phyloP scores from a whole-genome alignment of 92 coral and sea anemone species.

The Zoanthus sociatus region DNA sequence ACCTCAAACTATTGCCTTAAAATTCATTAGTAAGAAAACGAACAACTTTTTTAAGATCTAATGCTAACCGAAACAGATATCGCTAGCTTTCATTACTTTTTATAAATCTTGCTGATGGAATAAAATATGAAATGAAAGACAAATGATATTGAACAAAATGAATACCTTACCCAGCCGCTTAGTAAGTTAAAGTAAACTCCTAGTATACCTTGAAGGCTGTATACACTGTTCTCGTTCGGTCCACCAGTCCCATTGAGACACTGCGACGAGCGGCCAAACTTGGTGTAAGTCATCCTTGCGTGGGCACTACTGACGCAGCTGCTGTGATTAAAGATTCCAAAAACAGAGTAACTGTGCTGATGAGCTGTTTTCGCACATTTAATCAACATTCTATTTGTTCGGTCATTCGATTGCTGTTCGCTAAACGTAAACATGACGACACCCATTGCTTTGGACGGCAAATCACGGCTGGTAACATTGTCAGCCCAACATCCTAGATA shows the following conservation, averaged over 20 bases:
- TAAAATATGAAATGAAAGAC: no score
- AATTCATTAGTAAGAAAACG: no score
- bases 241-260: constrained; percentile 41
- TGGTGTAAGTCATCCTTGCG: constrained; percentile 38
- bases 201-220: constrained; percentile 31
- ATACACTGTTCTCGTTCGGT: constrained; percentile 15
- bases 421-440: neutral
- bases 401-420: neutral
- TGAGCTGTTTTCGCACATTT: neutral
- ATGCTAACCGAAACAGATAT: no score
- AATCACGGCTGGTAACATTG: neutral
- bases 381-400: neutral
- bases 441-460: constrained; percentile 10
- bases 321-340: constrained; percentile 26
- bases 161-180: neutral
- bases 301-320: constrained; percentile 38
- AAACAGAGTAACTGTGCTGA: constrained; percentile 13
- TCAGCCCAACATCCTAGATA: constrained; percentile 38
- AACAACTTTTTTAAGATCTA: no score
- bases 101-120: no score
- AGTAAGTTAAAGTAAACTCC: neutral
- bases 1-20: no score
- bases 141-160: no score
- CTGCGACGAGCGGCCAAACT: constrained; percentile 33
- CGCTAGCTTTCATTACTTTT: no score